Base-by-base conservation (phyloP, 2,113 vertebrate genomes). In the Pionites leucogaster region DNA sequence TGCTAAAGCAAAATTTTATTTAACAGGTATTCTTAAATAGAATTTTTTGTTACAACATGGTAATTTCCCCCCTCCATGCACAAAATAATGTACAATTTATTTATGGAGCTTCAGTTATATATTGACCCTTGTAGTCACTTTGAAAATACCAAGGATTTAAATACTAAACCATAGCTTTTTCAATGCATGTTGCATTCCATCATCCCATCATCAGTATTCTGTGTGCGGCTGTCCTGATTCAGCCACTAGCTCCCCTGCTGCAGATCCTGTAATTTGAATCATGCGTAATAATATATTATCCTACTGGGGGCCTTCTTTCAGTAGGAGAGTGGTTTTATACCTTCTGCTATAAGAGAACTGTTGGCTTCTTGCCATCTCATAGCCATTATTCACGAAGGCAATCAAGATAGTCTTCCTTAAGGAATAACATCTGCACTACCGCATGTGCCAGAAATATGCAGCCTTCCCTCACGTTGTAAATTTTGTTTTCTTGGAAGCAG, bases 271-370 rank as follows among this genome's bases (percentile, higher is more conserved):
- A 98, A 98, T 98, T 98, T 98, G 98, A 98, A 98, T 98, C 98
- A 98, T 98, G 98, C 95, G 96, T 98, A 98, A 98, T 98, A 98
- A 98, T 98, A 98, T 98, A 98, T 98, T 98, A 98, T 98, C 97
- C 98, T 98, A 97, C 98, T 95, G 98, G 98, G 98, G 98, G 93
- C 97, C 97, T 98, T 98, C 97, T 97, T 98, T 98, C 97, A 97
- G 97, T 98, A 98, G 97, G 94, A 98, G 97, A 98, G 98, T 98
- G 97, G 96, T 97, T 98, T 97, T 97, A 97, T 97, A 98, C 97
- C 98, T 98, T 97, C 93, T 98, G 93, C 97, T 98, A 87, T 97
- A 97, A 98, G 97, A 97, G 98, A 98, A 97, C 96, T 97, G 96
- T 95, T 98, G 98, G 98, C 98, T 96, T 63, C 70, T 86, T 86